A percentile compares a stretch with the other conserved stretches of the same genome.
Evolutionary conservation across 2,113 vertebrate genomes (phyloP).

Genomic region (Pachypanchax playfairii): DNA sequence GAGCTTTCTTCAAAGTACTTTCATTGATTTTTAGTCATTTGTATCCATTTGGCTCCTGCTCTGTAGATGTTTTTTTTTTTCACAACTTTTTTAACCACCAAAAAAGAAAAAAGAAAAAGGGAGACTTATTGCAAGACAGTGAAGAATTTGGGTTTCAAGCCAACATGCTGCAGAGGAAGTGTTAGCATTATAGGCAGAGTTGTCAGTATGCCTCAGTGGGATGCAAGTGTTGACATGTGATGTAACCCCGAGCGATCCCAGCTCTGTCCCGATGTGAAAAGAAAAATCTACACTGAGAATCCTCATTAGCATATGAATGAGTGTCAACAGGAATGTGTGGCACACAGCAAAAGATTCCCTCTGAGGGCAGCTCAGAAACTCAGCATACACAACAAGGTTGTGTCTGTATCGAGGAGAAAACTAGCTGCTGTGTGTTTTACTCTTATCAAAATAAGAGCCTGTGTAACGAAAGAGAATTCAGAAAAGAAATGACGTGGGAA

Average conservation of each 20-base stretch:
- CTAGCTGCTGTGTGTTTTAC: slow-evolving; percentile 57
- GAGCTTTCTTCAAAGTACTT: slow-evolving; percentile 11
- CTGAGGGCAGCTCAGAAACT: slow-evolving; percentile 25
- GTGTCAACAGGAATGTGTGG: slow-evolving; percentile 68
- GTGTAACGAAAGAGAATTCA: slow-evolving; percentile 31
- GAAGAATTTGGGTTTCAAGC: slow-evolving; percentile 40
- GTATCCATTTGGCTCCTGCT: slow-evolving; percentile 21
- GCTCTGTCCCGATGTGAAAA: slow-evolving; percentile 44
- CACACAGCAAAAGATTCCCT: slow-evolving; percentile 61
- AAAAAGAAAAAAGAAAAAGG: slow-evolving; percentile 3
- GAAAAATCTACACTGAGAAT: slow-evolving; percentile 64
- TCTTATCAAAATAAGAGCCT: slow-evolving; percentile 58
- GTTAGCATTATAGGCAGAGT: slow-evolving; percentile 13
- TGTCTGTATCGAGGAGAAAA: slow-evolving; percentile 55
- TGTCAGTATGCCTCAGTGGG: slow-evolving; percentile 50
- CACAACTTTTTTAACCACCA: slow-evolving; percentile 8
- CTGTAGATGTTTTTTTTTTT: neutral
- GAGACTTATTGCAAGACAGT: slow-evolving; percentile 14
- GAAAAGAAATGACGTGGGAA: slow-evolving; percentile 61
- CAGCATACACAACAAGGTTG: slow-evolving; percentile 63
- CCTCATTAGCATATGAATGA: slow-evolving; percentile 73
- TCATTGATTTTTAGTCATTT: slow-evolving; percentile 4
- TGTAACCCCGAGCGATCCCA: slow-evolving; percentile 59
- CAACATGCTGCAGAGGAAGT: slow-evolving; percentile 28
- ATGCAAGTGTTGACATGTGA: slow-evolving; percentile 72